Conservation (phyloP, 2,113 vertebrate species). For the Amphiprion percula region DNA sequence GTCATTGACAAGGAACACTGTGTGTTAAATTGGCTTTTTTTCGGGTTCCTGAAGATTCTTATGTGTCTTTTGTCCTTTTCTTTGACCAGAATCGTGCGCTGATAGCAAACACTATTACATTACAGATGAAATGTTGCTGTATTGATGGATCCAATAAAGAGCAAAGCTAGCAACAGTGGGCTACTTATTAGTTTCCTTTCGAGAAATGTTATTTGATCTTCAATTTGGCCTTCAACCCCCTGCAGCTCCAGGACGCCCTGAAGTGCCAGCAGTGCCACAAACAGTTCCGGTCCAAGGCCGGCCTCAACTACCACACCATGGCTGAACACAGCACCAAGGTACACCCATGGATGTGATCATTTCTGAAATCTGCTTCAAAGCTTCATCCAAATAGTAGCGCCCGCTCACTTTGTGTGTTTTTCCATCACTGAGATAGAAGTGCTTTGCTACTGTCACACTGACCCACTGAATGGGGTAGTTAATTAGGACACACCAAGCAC, state of each 20-base stretch:
- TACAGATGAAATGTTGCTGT: constrained; percentile 39
- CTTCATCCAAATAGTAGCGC: background rate
- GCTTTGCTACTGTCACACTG: constrained; percentile 47
- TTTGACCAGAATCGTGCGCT: constrained; percentile 31
- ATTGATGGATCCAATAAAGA: constrained; percentile 44
- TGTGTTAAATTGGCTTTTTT: constrained; percentile 46
- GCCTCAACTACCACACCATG: constrained; percentile 98
- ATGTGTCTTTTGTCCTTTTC: constrained; percentile 24
- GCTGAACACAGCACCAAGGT: constrained; percentile 96
- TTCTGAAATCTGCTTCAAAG: background rate
- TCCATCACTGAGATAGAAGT: background rate
- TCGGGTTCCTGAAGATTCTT: constrained; percentile 14
- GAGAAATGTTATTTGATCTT: background rate
- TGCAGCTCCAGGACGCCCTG: constrained; percentile 94
- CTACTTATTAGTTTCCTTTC: constrained; percentile 21
- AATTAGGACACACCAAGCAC: constrained; percentile 19
- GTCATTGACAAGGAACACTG: constrained; percentile 16
- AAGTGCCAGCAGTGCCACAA: constrained; percentile 97
- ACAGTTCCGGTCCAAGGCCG: constrained; percentile 97
- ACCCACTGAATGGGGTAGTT: constrained; percentile 41
- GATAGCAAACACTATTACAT: constrained; percentile 46
- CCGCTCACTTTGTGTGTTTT: background rate
- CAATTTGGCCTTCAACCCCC: constrained; percentile 12
- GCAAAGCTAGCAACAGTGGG: background rate
- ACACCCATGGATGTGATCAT: constrained; percentile 10